Evolutionary conservation across 2,888 invertebrate genomes (phyloP).

Genomic region (Oligia fasciuncula): DNA sequence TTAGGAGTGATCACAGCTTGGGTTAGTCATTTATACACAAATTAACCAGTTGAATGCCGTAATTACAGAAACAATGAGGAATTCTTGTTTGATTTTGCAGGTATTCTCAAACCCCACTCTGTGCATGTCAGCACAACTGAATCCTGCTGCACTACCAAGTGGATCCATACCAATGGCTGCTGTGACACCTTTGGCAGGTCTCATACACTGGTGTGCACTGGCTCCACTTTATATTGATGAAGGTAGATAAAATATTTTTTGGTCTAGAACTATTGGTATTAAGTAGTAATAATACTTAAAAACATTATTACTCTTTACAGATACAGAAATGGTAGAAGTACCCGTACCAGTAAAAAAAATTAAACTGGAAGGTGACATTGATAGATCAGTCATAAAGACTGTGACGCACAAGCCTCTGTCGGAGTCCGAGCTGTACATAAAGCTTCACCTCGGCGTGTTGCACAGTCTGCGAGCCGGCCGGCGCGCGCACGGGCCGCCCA

Average conservation of each 20-base stretch:
- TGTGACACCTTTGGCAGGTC: slow-evolving; percentile 94
- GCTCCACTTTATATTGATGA: slow-evolving; percentile 90
- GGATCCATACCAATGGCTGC: slow-evolving; percentile 96
- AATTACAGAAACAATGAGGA: not conserved
- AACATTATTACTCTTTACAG: slow-evolving; percentile 67
- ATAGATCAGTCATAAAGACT: slow-evolving; percentile 74
- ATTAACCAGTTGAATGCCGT: too few species aligned
- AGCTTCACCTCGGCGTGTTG: slow-evolving; percentile 92
- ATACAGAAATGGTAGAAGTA: slow-evolving; percentile 81
- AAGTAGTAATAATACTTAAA: not conserved
- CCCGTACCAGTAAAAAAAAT: slow-evolving; percentile 81
- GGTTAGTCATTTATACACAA: slow-evolving; percentile 82
- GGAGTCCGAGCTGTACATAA: slow-evolving; percentile 89
- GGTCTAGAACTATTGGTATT: not conserved
- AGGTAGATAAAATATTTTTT: slow-evolving; percentile 66
- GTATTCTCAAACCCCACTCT: slow-evolving; percentile 91
- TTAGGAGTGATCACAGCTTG: slow-evolving; percentile 93
- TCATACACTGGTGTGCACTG: slow-evolving; percentile 94
- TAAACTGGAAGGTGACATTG: slow-evolving; percentile 80
- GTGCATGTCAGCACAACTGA: slow-evolving; percentile 92
- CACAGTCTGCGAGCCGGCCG: slow-evolving; percentile 91
- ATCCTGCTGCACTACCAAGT: slow-evolving; percentile 92
- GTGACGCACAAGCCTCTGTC: slow-evolving; percentile 72
- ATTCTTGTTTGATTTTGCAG: slow-evolving; percentile 70
- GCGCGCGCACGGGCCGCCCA: slow-evolving; percentile 87